Percentiles rank a stretch among this genome's conserved stretches.
phyloP scores from a whole-genome alignment of 2,888 invertebrate genomes.

The Hymenopus coronatus region DNA sequence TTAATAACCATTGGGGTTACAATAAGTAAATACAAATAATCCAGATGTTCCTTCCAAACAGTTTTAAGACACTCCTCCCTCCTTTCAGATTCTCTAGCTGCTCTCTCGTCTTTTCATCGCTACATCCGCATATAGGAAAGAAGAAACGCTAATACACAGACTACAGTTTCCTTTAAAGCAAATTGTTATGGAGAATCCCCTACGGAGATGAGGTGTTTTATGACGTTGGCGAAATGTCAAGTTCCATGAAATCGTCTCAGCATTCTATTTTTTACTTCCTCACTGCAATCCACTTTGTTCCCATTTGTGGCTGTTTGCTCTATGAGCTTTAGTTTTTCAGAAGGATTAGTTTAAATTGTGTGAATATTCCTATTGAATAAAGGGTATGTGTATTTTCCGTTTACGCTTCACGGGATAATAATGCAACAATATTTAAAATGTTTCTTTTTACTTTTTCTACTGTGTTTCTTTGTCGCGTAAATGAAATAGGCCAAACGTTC shows the following conservation, averaged over 20 bases:
- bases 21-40: too few species aligned
- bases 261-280: background rate
- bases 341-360: background rate
- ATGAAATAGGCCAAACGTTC: too few species aligned
- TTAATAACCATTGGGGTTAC: too few species aligned
- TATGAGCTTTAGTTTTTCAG: background rate
- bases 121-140: background rate
- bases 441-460: too few species aligned
- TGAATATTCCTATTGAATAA: too few species aligned
- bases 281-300: background rate
- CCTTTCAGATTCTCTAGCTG: too few species aligned
- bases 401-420: too few species aligned
- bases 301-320: background rate
- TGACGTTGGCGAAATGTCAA: background rate
- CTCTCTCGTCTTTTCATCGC: background rate
- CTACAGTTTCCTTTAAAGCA: background rate
- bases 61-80: too few species aligned
- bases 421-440: too few species aligned
- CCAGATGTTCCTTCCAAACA: too few species aligned
- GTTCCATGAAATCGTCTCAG: background rate
- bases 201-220: conserved; percentile 5
- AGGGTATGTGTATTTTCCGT: too few species aligned
- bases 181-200: background rate
- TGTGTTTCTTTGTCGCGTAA: too few species aligned
- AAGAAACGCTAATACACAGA: background rate